A percentile compares a stretch with the other conserved stretches of the same genome.
phyloP scores from a whole-genome alignment of 2,797 vertebrate species.

The Meriones psammophilus region DNA sequence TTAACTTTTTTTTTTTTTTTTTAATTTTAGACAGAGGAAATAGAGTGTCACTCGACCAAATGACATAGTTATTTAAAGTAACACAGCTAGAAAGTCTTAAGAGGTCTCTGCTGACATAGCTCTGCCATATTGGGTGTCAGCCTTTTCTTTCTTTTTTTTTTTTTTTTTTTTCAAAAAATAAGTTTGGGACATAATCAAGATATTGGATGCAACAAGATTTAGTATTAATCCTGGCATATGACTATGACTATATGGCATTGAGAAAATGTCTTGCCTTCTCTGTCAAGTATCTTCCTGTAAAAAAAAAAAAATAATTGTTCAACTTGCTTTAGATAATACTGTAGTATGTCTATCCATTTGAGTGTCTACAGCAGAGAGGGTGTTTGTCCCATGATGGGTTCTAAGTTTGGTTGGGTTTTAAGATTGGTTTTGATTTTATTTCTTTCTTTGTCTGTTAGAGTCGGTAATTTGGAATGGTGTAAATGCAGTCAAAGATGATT shows the following conservation, averaged over 20 bases:
- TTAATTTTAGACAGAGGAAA: slow-evolving; percentile 72
- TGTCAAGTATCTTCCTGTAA: background rate
- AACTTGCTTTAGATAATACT: background rate
- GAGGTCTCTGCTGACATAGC: slow-evolving; percentile 72
- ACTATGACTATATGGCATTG: background rate
- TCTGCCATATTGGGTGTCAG: slow-evolving; percentile 74
- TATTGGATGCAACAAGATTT: slow-evolving; percentile 58
- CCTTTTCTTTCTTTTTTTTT: slow-evolving; percentile 62
- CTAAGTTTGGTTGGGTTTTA: slow-evolving; percentile 7
- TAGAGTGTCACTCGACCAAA: slow-evolving; percentile 64
- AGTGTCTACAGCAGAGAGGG: background rate
- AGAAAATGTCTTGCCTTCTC: slow-evolving; percentile 59
- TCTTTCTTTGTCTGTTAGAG: slow-evolving; percentile 41
- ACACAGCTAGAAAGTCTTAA: slow-evolving; percentile 67
- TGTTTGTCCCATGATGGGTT: background rate
- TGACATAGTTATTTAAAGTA: slow-evolving; percentile 78
- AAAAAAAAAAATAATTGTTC: background rate
- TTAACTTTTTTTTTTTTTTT: slow-evolving; percentile 70
- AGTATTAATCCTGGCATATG: slow-evolving; percentile 60
- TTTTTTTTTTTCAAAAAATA: slow-evolving; percentile 70
- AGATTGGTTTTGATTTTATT: slow-evolving; percentile 9
- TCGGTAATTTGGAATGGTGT: background rate
- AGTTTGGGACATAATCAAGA: slow-evolving; percentile 71
- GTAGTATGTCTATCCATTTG: background rate
- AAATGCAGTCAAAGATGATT: slow-evolving; percentile 16